Conservation (phyloP, 2,113 vertebrate genomes). For the Anhinga rufa region DNA sequence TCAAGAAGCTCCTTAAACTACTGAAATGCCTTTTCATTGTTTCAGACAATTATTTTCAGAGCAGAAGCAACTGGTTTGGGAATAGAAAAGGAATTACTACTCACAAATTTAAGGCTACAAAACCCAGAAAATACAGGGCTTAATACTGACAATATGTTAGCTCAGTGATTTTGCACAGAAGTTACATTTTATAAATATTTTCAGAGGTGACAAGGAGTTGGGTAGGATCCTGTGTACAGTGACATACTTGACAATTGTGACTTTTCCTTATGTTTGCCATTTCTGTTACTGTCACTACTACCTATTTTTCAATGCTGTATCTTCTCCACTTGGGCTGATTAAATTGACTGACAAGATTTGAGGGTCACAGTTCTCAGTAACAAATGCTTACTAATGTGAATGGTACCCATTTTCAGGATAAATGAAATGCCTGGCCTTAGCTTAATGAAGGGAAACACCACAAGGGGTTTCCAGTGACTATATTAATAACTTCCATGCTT, state of each 20-base stretch:
- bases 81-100: background rate
- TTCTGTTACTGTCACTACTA: background rate
- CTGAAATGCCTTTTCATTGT: background rate
- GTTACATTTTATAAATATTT: background rate
- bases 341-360: background rate
- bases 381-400: background rate
- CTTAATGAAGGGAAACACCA: background rate
- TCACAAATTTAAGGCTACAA: background rate
- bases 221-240: background rate
- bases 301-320: background rate
- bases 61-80: background rate
- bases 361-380: background rate
- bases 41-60: background rate
- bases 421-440: background rate
- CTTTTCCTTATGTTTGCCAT: background rate
- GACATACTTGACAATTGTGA: background rate
- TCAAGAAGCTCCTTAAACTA: background rate
- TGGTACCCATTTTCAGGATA: background rate
- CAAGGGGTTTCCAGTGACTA: background rate
- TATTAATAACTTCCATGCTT: background rate
- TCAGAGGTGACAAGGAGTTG: background rate
- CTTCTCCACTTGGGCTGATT: background rate
- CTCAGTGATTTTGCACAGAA: background rate
- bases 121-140: background rate
- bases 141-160: background rate